Conservation (phyloP, 2,888 invertebrate genomes). For the Erpobdella octoculata region DNA sequence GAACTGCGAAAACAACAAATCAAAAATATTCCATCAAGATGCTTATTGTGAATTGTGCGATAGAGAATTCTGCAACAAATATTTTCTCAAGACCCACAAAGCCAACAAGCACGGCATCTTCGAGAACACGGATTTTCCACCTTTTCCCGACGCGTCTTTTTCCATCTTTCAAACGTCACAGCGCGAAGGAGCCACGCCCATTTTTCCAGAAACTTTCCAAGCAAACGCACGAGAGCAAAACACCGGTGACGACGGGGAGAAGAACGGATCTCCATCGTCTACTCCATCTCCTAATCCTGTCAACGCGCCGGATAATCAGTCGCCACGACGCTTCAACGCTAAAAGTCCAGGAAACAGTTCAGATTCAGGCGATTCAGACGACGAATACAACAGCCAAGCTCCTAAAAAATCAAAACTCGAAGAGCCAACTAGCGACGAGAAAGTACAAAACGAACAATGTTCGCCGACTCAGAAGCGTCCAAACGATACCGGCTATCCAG, state of each 20-base stretch:
- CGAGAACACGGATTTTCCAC: constrained; percentile 37
- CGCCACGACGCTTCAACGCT: neutral
- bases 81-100: constrained; percentile 93
- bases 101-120: constrained; percentile 89
- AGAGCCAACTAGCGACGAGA: neutral
- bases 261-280: neutral
- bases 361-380: constrained; percentile 18
- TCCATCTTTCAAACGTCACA: neutral
- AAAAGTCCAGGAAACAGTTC: constrained; percentile 1
- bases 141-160: neutral
- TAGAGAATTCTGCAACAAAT: constrained; percentile 96
- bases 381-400: constrained; percentile 4
- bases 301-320: neutral
- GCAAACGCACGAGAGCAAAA: neutral
- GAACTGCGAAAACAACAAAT: neutral
- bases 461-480: constrained; percentile 8
- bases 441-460: neutral
- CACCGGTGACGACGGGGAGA: neutral
- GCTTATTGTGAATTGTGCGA: constrained; percentile 95
- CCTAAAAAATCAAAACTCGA: constrained; percentile 20
- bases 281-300: constrained; percentile 8
- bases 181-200: neutral
- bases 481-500: neutral
- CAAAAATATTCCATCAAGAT: constrained; percentile 80
- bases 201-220: constrained; percentile 11